A percentile compares a stretch with the other conserved stretches of the same genome.
Evolutionary conservation across 1,140 invertebrate genomes (phyloP).

Genomic region (Ceratina australensis): DNA sequence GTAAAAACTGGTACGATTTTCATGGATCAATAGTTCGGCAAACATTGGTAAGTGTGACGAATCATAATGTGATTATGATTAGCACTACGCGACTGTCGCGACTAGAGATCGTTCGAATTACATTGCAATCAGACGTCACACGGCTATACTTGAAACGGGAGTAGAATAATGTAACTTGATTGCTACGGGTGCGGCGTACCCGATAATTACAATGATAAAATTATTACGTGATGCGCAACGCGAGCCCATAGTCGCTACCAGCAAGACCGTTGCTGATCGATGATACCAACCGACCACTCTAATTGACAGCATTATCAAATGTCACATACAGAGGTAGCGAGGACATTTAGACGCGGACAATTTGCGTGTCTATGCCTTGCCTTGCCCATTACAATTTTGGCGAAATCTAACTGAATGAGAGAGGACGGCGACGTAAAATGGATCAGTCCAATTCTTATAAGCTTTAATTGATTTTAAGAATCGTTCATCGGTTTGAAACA

Average conservation of each 20-base stretch:
- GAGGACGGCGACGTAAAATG: too few relatives aligned
- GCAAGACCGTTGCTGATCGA: conserved; percentile 23
- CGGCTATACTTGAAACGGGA: conserved; percentile 10
- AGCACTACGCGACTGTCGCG: background rate
- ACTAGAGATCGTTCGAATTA: conserved; percentile 21
- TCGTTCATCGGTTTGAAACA: too few relatives aligned
- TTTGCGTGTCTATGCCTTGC: background rate
- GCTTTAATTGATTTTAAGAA: too few relatives aligned
- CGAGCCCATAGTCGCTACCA: background rate
- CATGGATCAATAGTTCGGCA: background rate
- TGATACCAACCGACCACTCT: background rate
- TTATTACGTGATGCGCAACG: conserved; percentile 4
- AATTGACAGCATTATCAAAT: conserved; percentile 36
- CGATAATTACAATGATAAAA: conserved; percentile 46
- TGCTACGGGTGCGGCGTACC: background rate
- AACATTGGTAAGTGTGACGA: background rate
- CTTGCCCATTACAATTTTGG: background rate
- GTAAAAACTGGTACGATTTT: too few relatives aligned
- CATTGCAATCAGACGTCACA: conserved; percentile 12
- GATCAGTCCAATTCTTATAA: too few relatives aligned
- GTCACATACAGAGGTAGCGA: background rate
- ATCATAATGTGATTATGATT: conserved; percentile 25
- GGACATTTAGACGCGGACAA: background rate
- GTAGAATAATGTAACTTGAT: conserved; percentile 37
- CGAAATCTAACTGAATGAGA: too few relatives aligned